Percentiles rank a stretch among this genome's conserved stretches.
Conservation (phyloP, 2,888 invertebrate genomes). For the Drosophila monieri region DNA sequence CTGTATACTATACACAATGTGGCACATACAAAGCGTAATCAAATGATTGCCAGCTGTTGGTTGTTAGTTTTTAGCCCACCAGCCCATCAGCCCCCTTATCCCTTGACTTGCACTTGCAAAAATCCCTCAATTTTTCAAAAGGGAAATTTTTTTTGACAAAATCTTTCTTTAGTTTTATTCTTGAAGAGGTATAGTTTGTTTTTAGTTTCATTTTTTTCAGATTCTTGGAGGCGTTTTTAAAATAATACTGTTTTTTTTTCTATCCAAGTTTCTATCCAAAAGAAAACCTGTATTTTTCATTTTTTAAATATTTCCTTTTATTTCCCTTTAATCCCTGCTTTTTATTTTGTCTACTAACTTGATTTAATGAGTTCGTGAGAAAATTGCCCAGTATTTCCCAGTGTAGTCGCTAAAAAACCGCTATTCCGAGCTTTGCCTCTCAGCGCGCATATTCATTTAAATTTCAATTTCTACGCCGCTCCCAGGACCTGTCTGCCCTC, state of each 20-base stretch:
- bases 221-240: not conserved
- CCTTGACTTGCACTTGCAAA: not conserved
- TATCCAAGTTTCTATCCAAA: not conserved
- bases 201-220: not conserved
- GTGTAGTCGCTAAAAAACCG: not conserved
- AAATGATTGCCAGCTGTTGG: constrained; percentile 43
- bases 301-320: too few species aligned
- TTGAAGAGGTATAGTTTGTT: not conserved
- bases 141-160: not conserved
- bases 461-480: constrained; percentile 58
- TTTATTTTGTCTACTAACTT: too few species aligned
- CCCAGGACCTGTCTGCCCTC: constrained; percentile 3
- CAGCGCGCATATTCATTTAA: constrained; percentile 60
- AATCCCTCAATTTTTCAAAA: too few species aligned
- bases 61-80: constrained; percentile 1
- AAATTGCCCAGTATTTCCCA: not conserved
- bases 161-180: not conserved
- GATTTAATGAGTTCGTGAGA: not conserved
- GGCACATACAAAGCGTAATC: constrained; percentile 30
- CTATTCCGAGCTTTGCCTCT: not conserved
- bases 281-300: too few species aligned
- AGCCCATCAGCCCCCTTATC: not conserved
- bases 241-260: not conserved
- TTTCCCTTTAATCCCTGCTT: not conserved
- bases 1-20: not conserved